Conservation (phyloP, 1,140 invertebrate genomes). For the Drosophila sucinea region DNA sequence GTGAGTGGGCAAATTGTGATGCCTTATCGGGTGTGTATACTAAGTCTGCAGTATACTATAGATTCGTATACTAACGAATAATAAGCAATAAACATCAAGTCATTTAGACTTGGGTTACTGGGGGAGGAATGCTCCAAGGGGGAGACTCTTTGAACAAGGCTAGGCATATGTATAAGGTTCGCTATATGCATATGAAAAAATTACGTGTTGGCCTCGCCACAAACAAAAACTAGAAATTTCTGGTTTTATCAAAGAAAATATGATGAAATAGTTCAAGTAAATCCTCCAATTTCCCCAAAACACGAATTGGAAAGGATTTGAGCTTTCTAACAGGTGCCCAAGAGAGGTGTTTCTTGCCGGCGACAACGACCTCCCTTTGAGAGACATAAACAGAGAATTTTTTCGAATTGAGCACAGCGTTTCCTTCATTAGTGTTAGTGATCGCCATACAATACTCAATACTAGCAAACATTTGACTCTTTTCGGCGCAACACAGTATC, state of each 20-base stretch:
- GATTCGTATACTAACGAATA: constrained; percentile 6
- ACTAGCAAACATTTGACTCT: constrained; percentile 20
- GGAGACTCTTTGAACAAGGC: constrained; percentile 11
- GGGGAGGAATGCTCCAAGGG: neutral
- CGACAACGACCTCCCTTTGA: neutral
- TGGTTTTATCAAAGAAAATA: constrained; percentile 37
- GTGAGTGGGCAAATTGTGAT: neutral
- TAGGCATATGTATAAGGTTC: neutral
- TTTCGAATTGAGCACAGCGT: constrained; percentile 25
- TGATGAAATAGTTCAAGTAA: neutral
- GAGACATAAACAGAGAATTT: constrained; percentile 58
- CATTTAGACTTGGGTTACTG: neutral
- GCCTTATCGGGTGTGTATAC: constrained; percentile 37
- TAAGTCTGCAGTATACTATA: constrained; percentile 12
- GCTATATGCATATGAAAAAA: constrained; percentile 12
- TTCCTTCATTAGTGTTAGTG: constrained; percentile 40
- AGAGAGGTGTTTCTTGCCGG: neutral
- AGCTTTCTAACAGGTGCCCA: constrained; percentile 13
- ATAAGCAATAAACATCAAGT: constrained; percentile 19
- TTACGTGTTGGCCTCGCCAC: constrained; percentile 2
- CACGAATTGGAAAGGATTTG: neutral
- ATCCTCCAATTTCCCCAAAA: neutral
- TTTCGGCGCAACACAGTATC: neutral
- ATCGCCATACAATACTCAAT: constrained; percentile 11
- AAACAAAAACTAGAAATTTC: constrained; percentile 19